Conservation (phyloP, 1,140 invertebrate species). For the Latrodectus geometricus region DNA sequence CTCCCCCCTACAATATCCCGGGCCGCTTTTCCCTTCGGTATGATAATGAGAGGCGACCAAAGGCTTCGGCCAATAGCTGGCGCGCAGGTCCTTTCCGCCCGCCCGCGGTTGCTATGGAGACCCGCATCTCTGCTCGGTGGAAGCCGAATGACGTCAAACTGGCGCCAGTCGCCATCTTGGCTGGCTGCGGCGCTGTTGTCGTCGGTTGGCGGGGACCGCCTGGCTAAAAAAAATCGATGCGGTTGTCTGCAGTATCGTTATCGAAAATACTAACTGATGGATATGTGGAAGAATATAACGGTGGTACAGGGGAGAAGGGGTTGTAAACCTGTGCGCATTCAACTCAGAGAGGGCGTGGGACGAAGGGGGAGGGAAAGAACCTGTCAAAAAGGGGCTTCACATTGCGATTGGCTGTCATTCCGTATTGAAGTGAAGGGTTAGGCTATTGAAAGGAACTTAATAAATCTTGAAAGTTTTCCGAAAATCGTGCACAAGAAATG, state of each 20-base stretch:
- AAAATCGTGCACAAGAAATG: no score
- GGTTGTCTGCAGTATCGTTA: slow-evolving; percentile 56
- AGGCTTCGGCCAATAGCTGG: slow-evolving; percentile 8
- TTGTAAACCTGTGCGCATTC: slow-evolving; percentile 7
- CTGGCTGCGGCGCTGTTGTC: slow-evolving; percentile 41
- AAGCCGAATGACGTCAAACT: slow-evolving; percentile 51
- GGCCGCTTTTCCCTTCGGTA: slow-evolving; percentile 34
- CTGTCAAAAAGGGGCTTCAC: slow-evolving; percentile 11
- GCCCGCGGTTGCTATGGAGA: slow-evolving; percentile 42
- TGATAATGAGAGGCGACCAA: slow-evolving; percentile 42
- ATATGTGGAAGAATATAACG: slow-evolving; percentile 25
- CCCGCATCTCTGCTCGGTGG: slow-evolving; percentile 47
- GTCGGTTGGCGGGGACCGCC: slow-evolving; percentile 4
- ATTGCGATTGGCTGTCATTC: slow-evolving; percentile 6
- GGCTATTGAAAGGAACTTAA: no score
- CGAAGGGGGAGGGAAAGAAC: not conserved
- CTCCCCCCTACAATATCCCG: slow-evolving; percentile 21
- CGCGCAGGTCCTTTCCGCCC: not conserved
- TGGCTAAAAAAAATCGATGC: slow-evolving; percentile 50
- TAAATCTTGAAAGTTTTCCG: no score
- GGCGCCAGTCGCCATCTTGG: slow-evolving; percentile 48
- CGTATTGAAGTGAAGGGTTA: not conserved
- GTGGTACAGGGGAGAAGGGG: not conserved
- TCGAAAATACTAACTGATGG: slow-evolving; percentile 41
- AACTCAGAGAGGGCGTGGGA: not conserved